Evolutionary conservation across 2,888 invertebrate species (phyloP), one percentile per base, ranked within the genome.

Genomic region (Chrysolina haemoptera): DNA sequence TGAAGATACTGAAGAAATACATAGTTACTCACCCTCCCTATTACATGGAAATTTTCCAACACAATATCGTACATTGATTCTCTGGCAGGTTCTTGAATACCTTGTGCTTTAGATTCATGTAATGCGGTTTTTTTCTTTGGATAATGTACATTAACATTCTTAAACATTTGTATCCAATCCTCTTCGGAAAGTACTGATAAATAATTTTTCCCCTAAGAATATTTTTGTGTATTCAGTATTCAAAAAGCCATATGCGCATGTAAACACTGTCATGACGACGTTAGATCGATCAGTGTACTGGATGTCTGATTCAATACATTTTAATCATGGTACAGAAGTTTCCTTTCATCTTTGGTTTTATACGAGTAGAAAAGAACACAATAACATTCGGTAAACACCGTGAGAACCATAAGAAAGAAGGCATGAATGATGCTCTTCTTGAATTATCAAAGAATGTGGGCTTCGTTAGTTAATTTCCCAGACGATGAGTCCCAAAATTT

Each of bases 41-140:
- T 77, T 12, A 79, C 16, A 65, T 80, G 79, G n/a, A 84, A 76
- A 75, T 84, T 83, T 12, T 80, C 74, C 71, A 78, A 53, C 14
- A 84, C 41, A 11, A 81, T 70, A 27, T 83, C 79, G 22, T 79
- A 82, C 73, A 82, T 73, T 5, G 81, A 78, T 50, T 73, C 66
- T 66, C 82, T 72, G 9, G 73, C 71, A 18, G 84, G 82, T 27
- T 67, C 67, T 27, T 48, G 71, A 41, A 68, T 67, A 12, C 62
- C 67, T 50, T 41, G 16, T 5, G 62, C 18, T 20, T 65, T 35
- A n/a, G n/a, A 14, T 63, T 70, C 66, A n/a, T 62, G 59, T 16
- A 62, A 1, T 10, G 18, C 53, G 35, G 22, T 50, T 50, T 40
- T 73, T 40, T 62, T 75, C 68, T 78, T 80, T 4, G 80, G 80